Percentiles rank a stretch among this genome's conserved stretches.
Evolutionary conservation across 2,113 vertebrate species (phyloP).

Genomic region (Archocentrus centrarchus): DNA sequence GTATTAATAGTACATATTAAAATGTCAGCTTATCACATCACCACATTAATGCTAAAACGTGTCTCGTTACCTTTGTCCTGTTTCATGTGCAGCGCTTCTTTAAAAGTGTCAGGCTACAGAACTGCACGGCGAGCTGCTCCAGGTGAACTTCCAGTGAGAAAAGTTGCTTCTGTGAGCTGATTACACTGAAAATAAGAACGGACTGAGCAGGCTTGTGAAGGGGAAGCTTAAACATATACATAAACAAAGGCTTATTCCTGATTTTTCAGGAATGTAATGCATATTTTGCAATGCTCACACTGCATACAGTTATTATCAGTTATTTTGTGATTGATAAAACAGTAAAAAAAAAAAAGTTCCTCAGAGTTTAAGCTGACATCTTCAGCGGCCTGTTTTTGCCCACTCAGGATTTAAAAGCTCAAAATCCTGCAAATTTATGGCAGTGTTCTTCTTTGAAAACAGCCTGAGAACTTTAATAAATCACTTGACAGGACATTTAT

Average conservation of each 20-base stretch:
- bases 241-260: neutral
- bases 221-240: neutral
- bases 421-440: no score
- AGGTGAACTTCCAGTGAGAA: neutral
- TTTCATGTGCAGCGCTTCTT: neutral
- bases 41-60: neutral
- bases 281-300: neutral
- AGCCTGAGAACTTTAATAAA: no score
- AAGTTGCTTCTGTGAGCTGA: rapidly evolving
- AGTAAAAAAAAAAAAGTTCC: no score
- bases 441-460: no score
- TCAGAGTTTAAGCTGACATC: no score
- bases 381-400: no score
- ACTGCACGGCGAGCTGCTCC: neutral
- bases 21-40: neutral
- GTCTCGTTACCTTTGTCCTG: neutral
- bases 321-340: neutral
- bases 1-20: neutral
- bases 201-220: neutral
- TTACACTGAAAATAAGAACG: rapidly evolving
- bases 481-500: no score
- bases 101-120: neutral
- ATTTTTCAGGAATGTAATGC: neutral
- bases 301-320: neutral
- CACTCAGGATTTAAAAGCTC: no score